Base-by-base conservation (phyloP, 1,140 invertebrate genomes). In the Drosophila orosa region DNA sequence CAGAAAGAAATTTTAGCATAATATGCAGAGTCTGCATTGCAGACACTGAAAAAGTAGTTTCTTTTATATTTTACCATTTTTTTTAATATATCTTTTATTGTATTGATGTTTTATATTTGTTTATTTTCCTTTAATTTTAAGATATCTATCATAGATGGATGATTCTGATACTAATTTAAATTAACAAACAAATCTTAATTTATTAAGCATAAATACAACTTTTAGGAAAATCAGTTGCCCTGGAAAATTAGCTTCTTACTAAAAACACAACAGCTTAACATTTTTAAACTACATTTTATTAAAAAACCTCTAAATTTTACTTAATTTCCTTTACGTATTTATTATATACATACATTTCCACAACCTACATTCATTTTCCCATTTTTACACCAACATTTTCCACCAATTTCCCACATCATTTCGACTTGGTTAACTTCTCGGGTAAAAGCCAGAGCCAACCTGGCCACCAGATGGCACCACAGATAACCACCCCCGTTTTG, bases 401-500 rank as follows among this genome's bases (percentile, higher is more conserved):
- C 42, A 17, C n/a, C 12, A 15, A n/a, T 27, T 48, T 2, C 2
- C 9, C 15, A 27, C 24, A 39, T 5, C 22, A 22, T 12, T 29
- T 31, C 7, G 8, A 3, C 29, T 5, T 6, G 58, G 69, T 63
- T 63, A 13, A 5, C 5, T 45, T 48, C 29, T 15, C 22, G 10
- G 37, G 42, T 58, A 50, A 50, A 1, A 45, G 24, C 3, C n/a
- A 4, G 1, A 17, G 0, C 3, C 5, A 25, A 7, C 4, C 7
- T 1, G 0, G 10, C 24, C 33, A 10, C 29, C 17, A 86, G 82
- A 69, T 78, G 78, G 75, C 79, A 76, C 74, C 48, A 52, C 12
- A 3, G 12, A 9, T 35, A 82, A 35, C 79, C 45, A 76, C 83
- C 83, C 75, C 37, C 55, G 15, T 13, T 19, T 74, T 42, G 3